Evolutionary conservation across 2,888 invertebrate species (phyloP).

Genomic region (Biston betularia): DNA sequence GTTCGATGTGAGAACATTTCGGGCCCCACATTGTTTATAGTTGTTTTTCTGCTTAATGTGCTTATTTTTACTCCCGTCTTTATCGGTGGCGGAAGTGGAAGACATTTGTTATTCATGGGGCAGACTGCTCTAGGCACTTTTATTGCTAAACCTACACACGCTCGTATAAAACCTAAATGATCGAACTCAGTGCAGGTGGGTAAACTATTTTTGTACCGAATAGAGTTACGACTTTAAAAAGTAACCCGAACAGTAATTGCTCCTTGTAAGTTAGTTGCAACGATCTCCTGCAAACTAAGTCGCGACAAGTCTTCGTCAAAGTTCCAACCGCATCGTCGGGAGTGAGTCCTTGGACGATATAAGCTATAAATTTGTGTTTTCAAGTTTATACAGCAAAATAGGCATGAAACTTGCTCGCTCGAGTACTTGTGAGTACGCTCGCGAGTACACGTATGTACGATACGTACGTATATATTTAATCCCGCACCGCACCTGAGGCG

Average conservation of each 20-base stretch:
- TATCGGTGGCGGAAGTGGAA: slow-evolving; percentile 39
- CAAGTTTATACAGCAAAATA: slow-evolving; percentile 67
- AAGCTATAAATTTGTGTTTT: slow-evolving; percentile 59
- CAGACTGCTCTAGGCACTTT: slow-evolving; percentile 32
- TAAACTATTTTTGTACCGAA: slow-evolving; percentile 5
- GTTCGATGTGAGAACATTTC: slow-evolving; percentile 56
- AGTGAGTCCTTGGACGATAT: slow-evolving; percentile 50
- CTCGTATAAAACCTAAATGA: slow-evolving; percentile 35
- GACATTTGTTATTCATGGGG: slow-evolving; percentile 46
- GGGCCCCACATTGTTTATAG: slow-evolving; percentile 65
- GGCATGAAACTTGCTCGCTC: slow-evolving; percentile 70
- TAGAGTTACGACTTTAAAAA: slow-evolving; percentile 28
- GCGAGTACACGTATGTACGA: too few species aligned
- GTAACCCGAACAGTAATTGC: slow-evolving; percentile 39
- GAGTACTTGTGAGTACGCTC: slow-evolving; percentile 68
- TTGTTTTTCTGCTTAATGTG: slow-evolving; percentile 61
- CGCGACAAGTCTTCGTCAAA: slow-evolving; percentile 52
- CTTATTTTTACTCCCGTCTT: slow-evolving; percentile 49
- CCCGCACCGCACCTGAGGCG: slow-evolving; percentile 74
- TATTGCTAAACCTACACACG: slow-evolving; percentile 42
- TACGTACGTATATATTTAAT: slow-evolving; percentile 64
- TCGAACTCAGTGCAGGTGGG: slow-evolving; percentile 3
- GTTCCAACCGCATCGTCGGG: slow-evolving; percentile 52
- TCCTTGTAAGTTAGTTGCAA: slow-evolving; percentile 38
- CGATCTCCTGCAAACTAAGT: slow-evolving; percentile 37